phyloP scores from a whole-genome alignment of 2,888 invertebrate species.

The Girardia tigrina region DNA sequence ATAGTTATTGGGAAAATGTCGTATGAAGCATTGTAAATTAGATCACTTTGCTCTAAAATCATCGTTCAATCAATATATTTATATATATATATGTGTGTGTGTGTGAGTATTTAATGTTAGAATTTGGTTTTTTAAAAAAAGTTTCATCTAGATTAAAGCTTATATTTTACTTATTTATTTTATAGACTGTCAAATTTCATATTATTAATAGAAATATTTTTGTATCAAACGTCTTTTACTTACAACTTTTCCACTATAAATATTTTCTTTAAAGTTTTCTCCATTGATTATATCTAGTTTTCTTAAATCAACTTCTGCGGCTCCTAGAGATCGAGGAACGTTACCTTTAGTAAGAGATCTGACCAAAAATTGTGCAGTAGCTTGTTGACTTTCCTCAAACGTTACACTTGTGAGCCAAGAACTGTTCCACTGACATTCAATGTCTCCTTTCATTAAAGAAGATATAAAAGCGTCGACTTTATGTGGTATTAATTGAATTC shows the following conservation, averaged over 20 bases:
- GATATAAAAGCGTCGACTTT: background rate
- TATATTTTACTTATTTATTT: too few relatives aligned
- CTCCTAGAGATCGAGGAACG: background rate
- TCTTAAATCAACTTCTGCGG: background rate
- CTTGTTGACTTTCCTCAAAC: constrained; percentile 9
- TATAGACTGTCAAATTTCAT: too few relatives aligned
- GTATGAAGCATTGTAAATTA: too few relatives aligned
- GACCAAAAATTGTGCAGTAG: background rate
- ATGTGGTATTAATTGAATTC: background rate
- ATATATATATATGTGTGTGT: too few relatives aligned
- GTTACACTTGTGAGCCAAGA: background rate
- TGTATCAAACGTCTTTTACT: too few relatives aligned
- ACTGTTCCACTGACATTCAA: constrained; percentile 8
- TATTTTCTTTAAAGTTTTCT: constrained; percentile 8
- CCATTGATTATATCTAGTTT: constrained; percentile 15
- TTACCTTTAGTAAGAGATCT: background rate
- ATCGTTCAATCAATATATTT: too few relatives aligned
- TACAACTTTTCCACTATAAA: background rate
- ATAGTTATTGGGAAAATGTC: too few relatives aligned
- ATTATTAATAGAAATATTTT: too few relatives aligned
- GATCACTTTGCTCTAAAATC: too few relatives aligned
- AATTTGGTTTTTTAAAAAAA: too few relatives aligned
- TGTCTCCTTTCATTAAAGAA: background rate
- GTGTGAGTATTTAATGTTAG: too few relatives aligned
- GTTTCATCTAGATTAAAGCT: too few relatives aligned